Evolutionary conservation across 2,888 invertebrate genomes (phyloP), one percentile per base, ranked within the genome.

Genomic region (Uropetala carovei): DNA sequence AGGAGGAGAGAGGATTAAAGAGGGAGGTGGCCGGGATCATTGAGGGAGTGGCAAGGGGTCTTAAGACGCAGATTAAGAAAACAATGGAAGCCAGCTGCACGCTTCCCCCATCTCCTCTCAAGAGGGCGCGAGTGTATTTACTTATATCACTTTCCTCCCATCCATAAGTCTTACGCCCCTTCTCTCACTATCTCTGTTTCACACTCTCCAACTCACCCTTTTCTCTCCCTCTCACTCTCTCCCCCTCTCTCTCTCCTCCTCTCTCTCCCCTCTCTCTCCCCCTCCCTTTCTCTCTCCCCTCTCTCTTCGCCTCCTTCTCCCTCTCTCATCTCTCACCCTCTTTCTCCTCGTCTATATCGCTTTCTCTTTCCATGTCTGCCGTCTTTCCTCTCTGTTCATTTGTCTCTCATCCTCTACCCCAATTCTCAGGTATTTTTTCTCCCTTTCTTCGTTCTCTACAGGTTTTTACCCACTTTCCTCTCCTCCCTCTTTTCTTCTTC

Each of bases 11-110:
- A 18, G 64, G 64, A n/a, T 64, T 2, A 18, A 64, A 64, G 64
- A n/a, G 22, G 11, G 27, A 11, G 27, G 27, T 27, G 27, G 27
- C 10, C 1, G 43, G 43, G 43, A 43, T 43, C 43, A 43, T 43
- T 43, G 43, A 43, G 22, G 68, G 7, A 68, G 75, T 75, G 75
- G n/a, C n/a, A 75, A 43, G 75, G 75, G 75, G 75, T 22, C 75
- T 75, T 75, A 75, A 75, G 75, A 27, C 75, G 27, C 22, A 75
- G 75, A n/a, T 75, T 75, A 22, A 75, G 75, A 75, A 75, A 27
- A 75, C 75, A 75, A 75, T 75, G 75, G 75, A 75, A 27, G 27
- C 4, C 75, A 75, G 75, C 75, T 75, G 75, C 75, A 75, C 75
- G 22, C 75, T 27, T 75, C 11, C 75, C 43, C 75, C n/a, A 75